These are phyloP conservation scores for Podiceps cristatus DNA, from an alignment of 2,113 vertebrate species.

Conservation along the genomic window DNA sequence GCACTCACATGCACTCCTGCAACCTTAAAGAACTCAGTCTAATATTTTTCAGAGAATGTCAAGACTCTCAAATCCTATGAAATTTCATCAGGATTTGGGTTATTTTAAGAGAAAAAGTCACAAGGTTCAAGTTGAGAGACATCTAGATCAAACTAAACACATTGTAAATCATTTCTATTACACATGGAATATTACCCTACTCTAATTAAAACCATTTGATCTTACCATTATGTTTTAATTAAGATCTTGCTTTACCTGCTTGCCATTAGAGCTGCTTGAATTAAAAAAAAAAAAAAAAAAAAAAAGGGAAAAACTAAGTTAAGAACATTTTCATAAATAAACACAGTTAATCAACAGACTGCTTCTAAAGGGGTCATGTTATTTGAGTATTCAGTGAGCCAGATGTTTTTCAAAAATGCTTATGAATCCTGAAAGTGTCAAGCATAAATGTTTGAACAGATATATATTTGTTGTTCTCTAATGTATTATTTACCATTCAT, in stretches of 20 bases:
- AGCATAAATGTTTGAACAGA: not conserved
- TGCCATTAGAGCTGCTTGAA: not conserved
- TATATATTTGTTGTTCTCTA: not conserved
- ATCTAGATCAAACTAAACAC: not conserved
- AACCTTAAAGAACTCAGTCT: not conserved
- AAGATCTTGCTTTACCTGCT: not conserved
- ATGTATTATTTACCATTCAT: not conserved
- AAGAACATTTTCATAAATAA: conserved; percentile 14
- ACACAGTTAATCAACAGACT: not conserved
- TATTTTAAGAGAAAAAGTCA: not conserved
- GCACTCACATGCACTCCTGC: not conserved
- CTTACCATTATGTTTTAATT: not conserved
- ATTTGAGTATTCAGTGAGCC: not conserved
- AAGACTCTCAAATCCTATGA: not conserved
- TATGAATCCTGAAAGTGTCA: not conserved
- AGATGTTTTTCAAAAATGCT: not conserved
- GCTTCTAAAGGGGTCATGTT: not conserved
- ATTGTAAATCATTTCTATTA: not conserved
- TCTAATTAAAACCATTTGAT: not conserved
- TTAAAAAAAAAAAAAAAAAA: not conserved
- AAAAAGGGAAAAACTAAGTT: not conserved
- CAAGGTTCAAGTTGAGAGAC: not conserved
- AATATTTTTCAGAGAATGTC: not conserved
- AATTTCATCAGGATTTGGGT: not conserved
- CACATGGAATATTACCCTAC: not conserved